phyloP scores from a whole-genome alignment of 1,140 invertebrate genomes.

The Cheumatopsyche charites region DNA sequence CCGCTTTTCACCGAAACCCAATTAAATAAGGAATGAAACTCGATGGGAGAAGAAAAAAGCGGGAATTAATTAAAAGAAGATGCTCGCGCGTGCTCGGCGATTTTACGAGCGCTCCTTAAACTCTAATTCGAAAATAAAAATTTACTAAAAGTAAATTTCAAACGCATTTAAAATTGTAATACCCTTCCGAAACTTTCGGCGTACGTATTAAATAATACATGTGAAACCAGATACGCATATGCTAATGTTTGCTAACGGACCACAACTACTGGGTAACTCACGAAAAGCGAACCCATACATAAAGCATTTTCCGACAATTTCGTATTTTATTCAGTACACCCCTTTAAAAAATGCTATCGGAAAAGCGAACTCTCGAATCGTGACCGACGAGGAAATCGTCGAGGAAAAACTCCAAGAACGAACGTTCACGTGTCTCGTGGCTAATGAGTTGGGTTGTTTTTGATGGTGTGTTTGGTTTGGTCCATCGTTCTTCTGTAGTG shows the following conservation, averaged over 20 bases:
- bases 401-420: neutral
- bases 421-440: too few relatives aligned
- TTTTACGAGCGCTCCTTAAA: neutral
- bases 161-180: neutral
- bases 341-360: neutral
- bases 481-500: too few relatives aligned
- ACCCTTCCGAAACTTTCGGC: neutral
- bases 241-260: conserved; percentile 13
- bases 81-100: neutral
- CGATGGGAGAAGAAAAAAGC: too few relatives aligned
- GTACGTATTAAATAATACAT: conserved; percentile 9
- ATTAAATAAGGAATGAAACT: too few relatives aligned
- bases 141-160: neutral
- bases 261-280: neutral
- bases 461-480: too few relatives aligned
- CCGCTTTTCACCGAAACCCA: too few relatives aligned
- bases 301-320: conserved; percentile 21
- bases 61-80: too few relatives aligned
- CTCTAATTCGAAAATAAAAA: conserved; percentile 14
- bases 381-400: conserved; percentile 2
- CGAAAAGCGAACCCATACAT: conserved; percentile 9
- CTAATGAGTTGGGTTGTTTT: too few relatives aligned
- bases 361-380: neutral
- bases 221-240: conserved; percentile 24
- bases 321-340: conserved; percentile 10